These are phyloP conservation scores for Metopolophium dirhodum DNA, from an alignment of 1,140 invertebrate genomes.

Conservation along the genomic window DNA sequence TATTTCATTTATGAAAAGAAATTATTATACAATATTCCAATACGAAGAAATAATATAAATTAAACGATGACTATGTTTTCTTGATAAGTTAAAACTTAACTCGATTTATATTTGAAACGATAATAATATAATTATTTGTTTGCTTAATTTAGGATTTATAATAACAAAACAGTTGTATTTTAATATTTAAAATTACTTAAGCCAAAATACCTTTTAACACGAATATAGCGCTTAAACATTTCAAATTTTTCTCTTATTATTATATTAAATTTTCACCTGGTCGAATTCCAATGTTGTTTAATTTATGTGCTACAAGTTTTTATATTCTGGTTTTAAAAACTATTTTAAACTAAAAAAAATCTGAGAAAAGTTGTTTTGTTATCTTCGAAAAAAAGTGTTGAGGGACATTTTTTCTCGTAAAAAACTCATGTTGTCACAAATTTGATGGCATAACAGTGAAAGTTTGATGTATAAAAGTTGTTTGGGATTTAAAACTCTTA, in stretches of 20 bases:
- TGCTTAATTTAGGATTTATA: not conserved
- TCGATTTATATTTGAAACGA: not conserved
- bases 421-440: slow-evolving; percentile 21
- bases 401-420: not conserved
- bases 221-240: too few species aligned
- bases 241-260: not conserved
- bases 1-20: too few species aligned
- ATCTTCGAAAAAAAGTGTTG: not conserved
- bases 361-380: not conserved
- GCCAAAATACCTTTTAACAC: too few species aligned
- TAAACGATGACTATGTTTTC: too few species aligned
- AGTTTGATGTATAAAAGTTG: slow-evolving; percentile 23
- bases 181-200: too few species aligned
- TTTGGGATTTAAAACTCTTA: slow-evolving; percentile 30
- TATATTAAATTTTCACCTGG: not conserved
- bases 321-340: not conserved
- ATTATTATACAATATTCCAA: too few species aligned
- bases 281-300: not conserved
- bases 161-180: not conserved
- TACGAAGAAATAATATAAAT: too few species aligned
- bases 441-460: not conserved
- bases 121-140: not conserved
- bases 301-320: slow-evolving; percentile 10
- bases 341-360: not conserved
- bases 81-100: too few species aligned